A percentile compares a stretch with the other conserved stretches of the same genome.
These are phyloP conservation scores for Dendropsophus ebraccatus DNA, from an alignment of 2,113 vertebrate genomes.

Conservation along the genomic window DNA sequence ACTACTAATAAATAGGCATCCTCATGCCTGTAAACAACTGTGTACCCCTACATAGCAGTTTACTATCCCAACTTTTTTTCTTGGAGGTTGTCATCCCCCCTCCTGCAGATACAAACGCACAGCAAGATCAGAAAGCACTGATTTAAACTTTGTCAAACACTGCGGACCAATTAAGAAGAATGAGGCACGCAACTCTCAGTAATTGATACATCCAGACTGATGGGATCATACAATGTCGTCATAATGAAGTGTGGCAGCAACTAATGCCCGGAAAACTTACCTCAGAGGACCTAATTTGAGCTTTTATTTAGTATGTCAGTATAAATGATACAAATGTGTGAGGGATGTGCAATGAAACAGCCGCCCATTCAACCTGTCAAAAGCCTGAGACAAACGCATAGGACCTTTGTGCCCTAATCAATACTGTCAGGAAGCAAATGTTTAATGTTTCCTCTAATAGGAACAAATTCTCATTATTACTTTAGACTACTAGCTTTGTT, in stretches of 20 bases:
- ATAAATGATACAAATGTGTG: conserved; percentile 56
- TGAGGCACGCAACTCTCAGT: conserved; percentile 36
- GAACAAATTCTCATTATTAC: conserved; percentile 54
- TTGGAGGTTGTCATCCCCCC: neutral
- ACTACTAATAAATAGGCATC: no score
- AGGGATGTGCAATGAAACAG: conserved; percentile 36
- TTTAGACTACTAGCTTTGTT: conserved; percentile 18
- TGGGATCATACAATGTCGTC: conserved; percentile 40
- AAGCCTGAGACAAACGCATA: neutral
- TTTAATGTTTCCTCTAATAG: conserved; percentile 57
- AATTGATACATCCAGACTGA: conserved; percentile 47
- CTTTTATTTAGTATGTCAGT: conserved; percentile 28
- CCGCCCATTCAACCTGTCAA: conserved; percentile 42
- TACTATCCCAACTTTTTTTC: neutral
- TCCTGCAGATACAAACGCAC: neutral
- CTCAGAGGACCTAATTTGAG: conserved; percentile 56
- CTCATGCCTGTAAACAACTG: neutral
- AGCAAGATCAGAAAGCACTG: neutral
- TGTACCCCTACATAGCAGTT: neutral
- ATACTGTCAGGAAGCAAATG: conserved; percentile 54
- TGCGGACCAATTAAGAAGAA: conserved; percentile 44
- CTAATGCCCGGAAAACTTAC: conserved; percentile 49
- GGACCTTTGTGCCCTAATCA: conserved; percentile 56
- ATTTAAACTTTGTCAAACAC: conserved; percentile 27
- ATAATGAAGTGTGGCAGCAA: conserved; percentile 38